A percentile compares a stretch with the other conserved stretches of the same genome.
These are phyloP conservation scores for Enhydra lutris DNA, from an alignment of 2,113 vertebrate species.

Conservation along the genomic window DNA sequence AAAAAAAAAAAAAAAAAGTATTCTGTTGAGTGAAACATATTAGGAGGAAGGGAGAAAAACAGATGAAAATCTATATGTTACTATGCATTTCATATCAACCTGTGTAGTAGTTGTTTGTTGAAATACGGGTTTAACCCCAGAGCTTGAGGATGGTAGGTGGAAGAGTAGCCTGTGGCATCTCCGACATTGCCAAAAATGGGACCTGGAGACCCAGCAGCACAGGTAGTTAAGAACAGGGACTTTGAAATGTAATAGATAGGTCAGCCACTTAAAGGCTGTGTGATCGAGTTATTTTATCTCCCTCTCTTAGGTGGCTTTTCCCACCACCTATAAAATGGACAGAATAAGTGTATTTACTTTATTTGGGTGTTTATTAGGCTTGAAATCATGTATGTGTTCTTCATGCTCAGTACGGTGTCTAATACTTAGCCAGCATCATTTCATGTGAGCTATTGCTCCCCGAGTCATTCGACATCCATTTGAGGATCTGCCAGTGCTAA, in stretches of 20 bases:
- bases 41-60: not conserved
- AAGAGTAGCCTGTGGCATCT: not conserved
- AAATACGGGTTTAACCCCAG: not conserved
- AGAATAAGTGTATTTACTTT: not conserved
- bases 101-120: not conserved
- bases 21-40: not conserved
- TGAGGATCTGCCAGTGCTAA: not conserved
- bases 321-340: not conserved
- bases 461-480: not conserved
- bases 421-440: not conserved
- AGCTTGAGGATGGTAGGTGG: not conserved
- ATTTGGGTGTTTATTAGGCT: not conserved
- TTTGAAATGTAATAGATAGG: not conserved
- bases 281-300: no score
- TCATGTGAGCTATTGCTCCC: not conserved
- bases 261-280: not conserved
- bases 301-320: no score
- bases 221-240: not conserved
- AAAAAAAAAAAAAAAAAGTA: not conserved
- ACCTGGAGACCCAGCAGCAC: no score
- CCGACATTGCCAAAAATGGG: no score
- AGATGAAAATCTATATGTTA: not conserved
- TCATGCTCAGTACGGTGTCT: not conserved
- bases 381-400: not conserved
- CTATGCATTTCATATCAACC: not conserved